Base-by-base conservation (phyloP, 2,113 vertebrate species). In the Speoplatyrhinus poulsoni region DNA sequence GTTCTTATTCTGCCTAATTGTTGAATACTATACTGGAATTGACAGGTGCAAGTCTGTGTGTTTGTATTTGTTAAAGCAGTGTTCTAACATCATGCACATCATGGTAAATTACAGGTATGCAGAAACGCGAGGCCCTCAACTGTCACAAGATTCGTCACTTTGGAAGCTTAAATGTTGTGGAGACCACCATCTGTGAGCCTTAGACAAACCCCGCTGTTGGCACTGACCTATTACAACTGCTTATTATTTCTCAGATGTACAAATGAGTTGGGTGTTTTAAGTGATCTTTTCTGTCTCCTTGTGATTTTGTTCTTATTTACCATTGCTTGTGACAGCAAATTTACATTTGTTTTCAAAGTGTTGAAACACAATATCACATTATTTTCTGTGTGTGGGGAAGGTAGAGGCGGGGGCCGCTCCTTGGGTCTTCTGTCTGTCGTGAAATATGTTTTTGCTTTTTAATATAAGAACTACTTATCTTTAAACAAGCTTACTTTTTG, bases 91-190 rank as follows among this genome's bases (percentile, higher is more conserved):
- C 26, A 12, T 9, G 9, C 33, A 41, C 7, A 26, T 26, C 26
- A 26, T n/a, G 17, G 0, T 67, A 74, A 16, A 19, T 69, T 65
- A 0, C 93, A 98, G 97, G 96, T 58, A 95, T 97, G 88, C 95
- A 98, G 90, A 99, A 99, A 87, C 95, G 97, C 0, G 95, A 95
- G 84, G 95, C 88, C 3, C 52, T 84, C 8, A 80, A 92, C 62
- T 99, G 97, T 90, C 80, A 68, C 83, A 96, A 92, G 80, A 98
- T 99, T 67, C 93, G 92, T 74, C 96, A 98, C 90, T 98, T 99
- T 76, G 96, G 92, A 85, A 98, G 87, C 90, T 88, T 64, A 74
- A 93, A 95, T 87, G 95, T 93, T 19, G 88, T 98, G 90, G 94
- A 98, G 82, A 99, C 96, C 0, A 61, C 86, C 77, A 98, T 99